phyloP scores from a whole-genome alignment of 2,797 vertebrate genomes.

The Malurus splendens region DNA sequence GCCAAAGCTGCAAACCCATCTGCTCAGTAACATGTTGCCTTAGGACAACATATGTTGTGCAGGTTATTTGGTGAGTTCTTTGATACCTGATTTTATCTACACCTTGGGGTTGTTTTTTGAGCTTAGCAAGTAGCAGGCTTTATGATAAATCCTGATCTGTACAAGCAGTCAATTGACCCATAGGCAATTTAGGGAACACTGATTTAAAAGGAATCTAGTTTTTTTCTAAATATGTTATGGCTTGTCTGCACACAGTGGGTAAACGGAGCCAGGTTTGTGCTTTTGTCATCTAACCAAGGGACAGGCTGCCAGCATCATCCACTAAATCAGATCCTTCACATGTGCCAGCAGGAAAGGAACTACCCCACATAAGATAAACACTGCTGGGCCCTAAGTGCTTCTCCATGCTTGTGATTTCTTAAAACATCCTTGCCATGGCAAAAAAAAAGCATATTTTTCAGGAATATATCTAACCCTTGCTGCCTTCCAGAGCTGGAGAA shows the following conservation, averaged over 20 bases:
- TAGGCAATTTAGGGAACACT: neutral
- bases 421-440: neutral
- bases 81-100: neutral
- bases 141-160: neutral
- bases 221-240: neutral
- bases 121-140: neutral
- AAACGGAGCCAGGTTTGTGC: neutral
- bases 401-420: neutral
- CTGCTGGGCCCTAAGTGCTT: neutral
- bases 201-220: neutral
- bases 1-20: neutral
- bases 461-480: neutral
- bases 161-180: neutral
- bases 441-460: neutral
- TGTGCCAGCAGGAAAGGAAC: neutral
- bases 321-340: neutral
- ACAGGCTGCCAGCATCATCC: neutral
- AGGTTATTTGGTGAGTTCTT: neutral
- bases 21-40: neutral
- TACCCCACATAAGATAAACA: neutral
- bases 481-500: neutral
- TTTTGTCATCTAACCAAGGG: neutral
- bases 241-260: neutral
- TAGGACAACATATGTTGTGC: slow-evolving; percentile 1
- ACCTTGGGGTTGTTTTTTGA: neutral